Percentiles rank a stretch among this genome's conserved stretches.
Conservation (phyloP, 2,113 vertebrate genomes). For the Python bivittatus region DNA sequence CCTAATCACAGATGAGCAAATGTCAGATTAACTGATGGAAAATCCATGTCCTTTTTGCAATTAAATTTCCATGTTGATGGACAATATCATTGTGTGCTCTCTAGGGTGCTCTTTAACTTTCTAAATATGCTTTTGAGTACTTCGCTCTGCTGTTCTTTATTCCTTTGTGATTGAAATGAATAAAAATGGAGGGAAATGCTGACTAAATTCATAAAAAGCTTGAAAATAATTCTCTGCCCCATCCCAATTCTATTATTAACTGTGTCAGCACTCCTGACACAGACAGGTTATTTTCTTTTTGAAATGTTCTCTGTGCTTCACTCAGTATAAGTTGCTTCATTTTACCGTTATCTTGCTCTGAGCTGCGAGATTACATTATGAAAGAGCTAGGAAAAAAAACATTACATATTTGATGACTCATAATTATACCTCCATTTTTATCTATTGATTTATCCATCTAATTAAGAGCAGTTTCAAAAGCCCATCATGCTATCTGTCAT, state of each 20-base stretch:
- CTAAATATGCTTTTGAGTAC: background rate
- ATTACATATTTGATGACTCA: conserved; percentile 6
- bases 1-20: background rate
- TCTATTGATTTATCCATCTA: conserved; percentile 43
- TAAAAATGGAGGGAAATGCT: background rate
- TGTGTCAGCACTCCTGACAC: conserved; percentile 37
- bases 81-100: background rate
- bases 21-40: background rate
- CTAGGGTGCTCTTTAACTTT: background rate
- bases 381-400: conserved; percentile 27
- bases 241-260: conserved; percentile 22
- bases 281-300: conserved; percentile 42
- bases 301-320: background rate
- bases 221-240: background rate
- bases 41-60: background rate
- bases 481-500: background rate
- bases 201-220: background rate
- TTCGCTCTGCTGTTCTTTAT: conserved; percentile 11
- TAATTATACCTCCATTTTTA: conserved; percentile 18
- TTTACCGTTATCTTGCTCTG: conserved; percentile 41
- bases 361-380: conserved; percentile 39
- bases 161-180: background rate
- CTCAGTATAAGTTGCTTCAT: background rate
- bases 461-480: conserved; percentile 34
- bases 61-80: background rate